phyloP scores from a whole-genome alignment of 2,797 vertebrate species.

The Chaenodraco wilsoni region DNA sequence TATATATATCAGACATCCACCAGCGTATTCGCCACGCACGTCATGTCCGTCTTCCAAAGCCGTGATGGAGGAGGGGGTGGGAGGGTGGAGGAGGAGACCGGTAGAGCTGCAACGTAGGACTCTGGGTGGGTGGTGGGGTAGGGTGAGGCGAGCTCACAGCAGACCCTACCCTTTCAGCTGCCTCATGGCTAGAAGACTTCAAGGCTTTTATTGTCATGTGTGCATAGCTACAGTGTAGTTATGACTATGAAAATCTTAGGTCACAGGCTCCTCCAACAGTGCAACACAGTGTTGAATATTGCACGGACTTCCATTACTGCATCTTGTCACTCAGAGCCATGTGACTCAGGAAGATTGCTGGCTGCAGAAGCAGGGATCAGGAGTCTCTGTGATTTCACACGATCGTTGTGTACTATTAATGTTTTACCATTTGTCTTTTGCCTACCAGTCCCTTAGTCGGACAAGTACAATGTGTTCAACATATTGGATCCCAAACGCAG shows the following conservation, averaged over 20 bases:
- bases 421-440: conserved; percentile 49
- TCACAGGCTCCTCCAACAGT: too few relatives aligned
- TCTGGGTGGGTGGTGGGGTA: conserved; percentile 48
- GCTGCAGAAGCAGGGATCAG: not conserved
- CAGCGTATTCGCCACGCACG: conserved; percentile 85
- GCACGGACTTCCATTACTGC: conserved; percentile 87
- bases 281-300: conserved; percentile 61
- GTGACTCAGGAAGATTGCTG: conserved; percentile 26
- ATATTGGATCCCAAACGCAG: conserved; percentile 63
- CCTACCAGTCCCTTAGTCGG: conserved; percentile 44
- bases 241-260: too few relatives aligned
- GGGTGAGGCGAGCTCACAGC: conserved; percentile 86
- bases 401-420: conserved; percentile 24
- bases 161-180: conserved; percentile 88
- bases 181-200: conserved; percentile 80
- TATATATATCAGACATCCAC: conserved; percentile 89
- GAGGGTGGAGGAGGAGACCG: conserved; percentile 48
- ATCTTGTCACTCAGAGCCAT: conserved; percentile 73
- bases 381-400: conserved; percentile 13
- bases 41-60: conserved; percentile 90
- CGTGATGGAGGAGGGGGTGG: conserved; percentile 52
- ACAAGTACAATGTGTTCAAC: conserved; percentile 50
- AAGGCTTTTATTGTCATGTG: too few relatives aligned
- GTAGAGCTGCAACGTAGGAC: conserved; percentile 20
- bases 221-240: too few relatives aligned